Evolutionary conservation across 2,888 invertebrate genomes (phyloP).

Genomic region (Ashinkailepas kermadecensis): DNA sequence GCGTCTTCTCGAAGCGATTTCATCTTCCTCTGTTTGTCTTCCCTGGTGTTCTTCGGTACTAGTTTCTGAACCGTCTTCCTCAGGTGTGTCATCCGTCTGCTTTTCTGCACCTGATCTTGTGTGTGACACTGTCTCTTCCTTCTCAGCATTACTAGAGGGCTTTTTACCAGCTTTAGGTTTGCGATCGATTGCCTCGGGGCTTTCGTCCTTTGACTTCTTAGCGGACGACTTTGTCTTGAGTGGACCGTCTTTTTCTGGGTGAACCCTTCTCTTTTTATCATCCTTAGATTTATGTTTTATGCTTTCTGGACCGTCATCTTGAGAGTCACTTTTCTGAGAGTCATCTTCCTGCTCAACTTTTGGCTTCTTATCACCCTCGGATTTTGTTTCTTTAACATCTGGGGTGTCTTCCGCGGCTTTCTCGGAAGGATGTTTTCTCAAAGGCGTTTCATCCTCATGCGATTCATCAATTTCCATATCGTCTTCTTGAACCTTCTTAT

Average conservation of each 20-base stretch:
- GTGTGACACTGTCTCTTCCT: slow-evolving; percentile 35
- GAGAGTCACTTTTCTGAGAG: no score
- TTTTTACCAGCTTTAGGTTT: no score
- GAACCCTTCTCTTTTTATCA: slow-evolving; percentile 30
- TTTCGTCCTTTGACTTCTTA: slow-evolving; percentile 40
- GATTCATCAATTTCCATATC: slow-evolving; percentile 38
- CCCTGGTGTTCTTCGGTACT: slow-evolving; percentile 15
- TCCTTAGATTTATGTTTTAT: slow-evolving; percentile 30
- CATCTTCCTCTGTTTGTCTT: slow-evolving; percentile 26
- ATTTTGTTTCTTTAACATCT: no score
- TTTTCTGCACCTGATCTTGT: slow-evolving; percentile 26
- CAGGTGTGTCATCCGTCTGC: slow-evolving; percentile 23
- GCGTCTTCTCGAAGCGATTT: slow-evolving; percentile 24
- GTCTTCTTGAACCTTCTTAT: slow-evolving; percentile 37
- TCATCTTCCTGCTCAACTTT: no score
- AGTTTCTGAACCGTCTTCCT: slow-evolving; percentile 26
- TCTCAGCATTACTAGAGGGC: slow-evolving; percentile 35
- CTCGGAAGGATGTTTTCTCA: no score
- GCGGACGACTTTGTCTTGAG: slow-evolving; percentile 37
- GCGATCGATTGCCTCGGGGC: slow-evolving; percentile 31
- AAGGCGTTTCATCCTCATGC: slow-evolving; percentile 33
- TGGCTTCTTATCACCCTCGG: no score
- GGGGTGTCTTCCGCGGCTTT: no score
- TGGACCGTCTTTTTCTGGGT: slow-evolving; percentile 40
- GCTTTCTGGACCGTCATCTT: slow-evolving; percentile 32